These are phyloP conservation scores for Conomelus anceps DNA, from an alignment of 2,888 invertebrate genomes.

Conservation along the genomic window DNA sequence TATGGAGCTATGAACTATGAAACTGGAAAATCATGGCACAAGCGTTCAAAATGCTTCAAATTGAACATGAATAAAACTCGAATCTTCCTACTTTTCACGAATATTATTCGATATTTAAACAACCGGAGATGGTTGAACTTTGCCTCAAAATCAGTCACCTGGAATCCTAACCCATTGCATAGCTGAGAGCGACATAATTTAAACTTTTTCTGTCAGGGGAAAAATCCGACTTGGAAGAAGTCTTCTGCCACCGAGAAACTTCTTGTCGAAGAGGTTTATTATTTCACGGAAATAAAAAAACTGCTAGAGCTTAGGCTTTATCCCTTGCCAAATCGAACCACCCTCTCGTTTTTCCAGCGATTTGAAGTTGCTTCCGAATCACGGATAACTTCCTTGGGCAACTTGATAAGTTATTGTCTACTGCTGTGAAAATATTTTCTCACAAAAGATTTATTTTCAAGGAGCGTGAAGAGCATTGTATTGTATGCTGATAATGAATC, in stretches of 20 bases:
- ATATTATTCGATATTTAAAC: background rate
- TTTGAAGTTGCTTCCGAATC: background rate
- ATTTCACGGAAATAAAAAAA: background rate
- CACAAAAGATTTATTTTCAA: background rate
- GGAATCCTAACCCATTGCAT: background rate
- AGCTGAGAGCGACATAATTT: background rate
- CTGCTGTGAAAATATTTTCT: background rate
- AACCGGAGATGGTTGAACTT: background rate
- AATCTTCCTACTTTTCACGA: too few species aligned
- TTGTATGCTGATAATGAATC: background rate
- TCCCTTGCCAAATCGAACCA: background rate
- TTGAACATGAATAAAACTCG: too few species aligned
- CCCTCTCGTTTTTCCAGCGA: background rate
- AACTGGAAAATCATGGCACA: too few species aligned
- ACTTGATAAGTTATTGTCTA: background rate
- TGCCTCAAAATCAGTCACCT: background rate
- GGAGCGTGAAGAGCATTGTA: background rate
- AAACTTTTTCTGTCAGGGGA: background rate
- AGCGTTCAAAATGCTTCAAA: too few species aligned
- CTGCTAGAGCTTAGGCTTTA: background rate
- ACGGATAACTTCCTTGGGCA: background rate
- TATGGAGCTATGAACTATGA: too few species aligned
- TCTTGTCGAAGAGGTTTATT: background rate
- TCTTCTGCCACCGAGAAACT: background rate
- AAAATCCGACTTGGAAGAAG: background rate